These are phyloP conservation scores for Drosophila cardini DNA, from an alignment of 1,140 invertebrate species.

Conservation along the genomic window DNA sequence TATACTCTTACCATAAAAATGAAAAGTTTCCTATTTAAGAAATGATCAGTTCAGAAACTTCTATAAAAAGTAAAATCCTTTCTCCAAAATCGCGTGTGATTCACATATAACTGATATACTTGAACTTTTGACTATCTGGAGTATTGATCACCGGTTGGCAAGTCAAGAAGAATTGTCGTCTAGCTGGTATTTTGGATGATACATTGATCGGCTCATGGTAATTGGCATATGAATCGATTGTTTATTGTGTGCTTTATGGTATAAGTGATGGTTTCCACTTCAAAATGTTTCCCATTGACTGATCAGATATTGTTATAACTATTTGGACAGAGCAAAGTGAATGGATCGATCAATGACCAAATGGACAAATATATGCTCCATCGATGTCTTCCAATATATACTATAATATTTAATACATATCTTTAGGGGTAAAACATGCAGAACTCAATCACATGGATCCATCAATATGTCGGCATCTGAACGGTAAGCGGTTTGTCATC, in stretches of 20 bases:
- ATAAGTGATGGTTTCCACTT: constrained; percentile 53
- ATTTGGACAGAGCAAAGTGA: constrained; percentile 54
- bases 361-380: constrained; percentile 43
- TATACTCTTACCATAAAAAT: too few relatives aligned
- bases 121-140: constrained; percentile 3
- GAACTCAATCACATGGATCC: constrained; percentile 33
- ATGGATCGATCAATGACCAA: constrained; percentile 51
- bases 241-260: constrained; percentile 44
- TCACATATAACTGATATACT: background rate
- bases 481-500: constrained; percentile 37
- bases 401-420: constrained; percentile 11
- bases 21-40: too few relatives aligned
- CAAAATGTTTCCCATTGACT: constrained; percentile 16
- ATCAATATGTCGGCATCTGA: constrained; percentile 39
- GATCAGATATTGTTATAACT: constrained; percentile 6
- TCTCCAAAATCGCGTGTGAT: background rate
- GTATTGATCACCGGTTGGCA: constrained; percentile 17
- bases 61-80: too few relatives aligned
- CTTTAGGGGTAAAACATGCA: constrained; percentile 19
- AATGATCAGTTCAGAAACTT: too few relatives aligned
- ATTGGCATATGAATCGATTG: constrained; percentile 52
- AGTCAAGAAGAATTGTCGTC: constrained; percentile 10
- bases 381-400: constrained; percentile 28
- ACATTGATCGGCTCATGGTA: constrained; percentile 27
- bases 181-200: constrained; percentile 23